Evolutionary conservation across 2,888 invertebrate genomes (phyloP).

Genomic region (Oscheius sp.): DNA sequence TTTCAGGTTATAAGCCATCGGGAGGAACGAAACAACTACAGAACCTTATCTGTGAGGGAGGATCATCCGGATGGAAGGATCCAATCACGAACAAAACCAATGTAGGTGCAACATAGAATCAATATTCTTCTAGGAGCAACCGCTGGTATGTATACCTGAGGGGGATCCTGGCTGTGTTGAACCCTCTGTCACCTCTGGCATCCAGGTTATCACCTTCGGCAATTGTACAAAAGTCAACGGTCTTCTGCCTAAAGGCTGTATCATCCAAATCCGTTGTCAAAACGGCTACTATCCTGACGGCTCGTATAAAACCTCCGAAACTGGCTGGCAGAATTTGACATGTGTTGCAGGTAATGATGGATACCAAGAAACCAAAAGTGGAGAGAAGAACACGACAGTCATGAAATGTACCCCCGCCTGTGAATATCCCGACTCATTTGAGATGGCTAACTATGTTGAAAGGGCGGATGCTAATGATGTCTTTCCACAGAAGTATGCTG

Average conservation of each 20-base stretch:
- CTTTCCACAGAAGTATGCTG: conserved; percentile 13
- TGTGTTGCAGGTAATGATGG: conserved; percentile 30
- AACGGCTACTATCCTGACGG: conserved; percentile 25
- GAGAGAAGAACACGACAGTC: neutral
- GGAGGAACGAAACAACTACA: neutral
- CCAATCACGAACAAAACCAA: neutral
- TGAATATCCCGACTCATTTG: neutral
- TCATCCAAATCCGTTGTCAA: conserved; percentile 8
- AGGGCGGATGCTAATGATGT: neutral
- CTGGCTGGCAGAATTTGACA: conserved; percentile 15
- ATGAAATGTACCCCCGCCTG: conserved; percentile 26
- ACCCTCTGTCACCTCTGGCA: neutral
- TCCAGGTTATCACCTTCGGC: neutral
- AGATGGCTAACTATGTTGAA: neutral
- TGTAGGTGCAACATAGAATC: neutral
- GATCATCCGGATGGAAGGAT: conserved; percentile 12
- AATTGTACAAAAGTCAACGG: conserved; percentile 19
- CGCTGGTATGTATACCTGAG: neutral
- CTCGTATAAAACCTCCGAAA: neutral
- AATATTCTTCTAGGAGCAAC: neutral
- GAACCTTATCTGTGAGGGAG: conserved; percentile 13
- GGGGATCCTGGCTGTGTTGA: conserved; percentile 10
- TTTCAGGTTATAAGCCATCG: neutral
- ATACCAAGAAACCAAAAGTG: neutral
- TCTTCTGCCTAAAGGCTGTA: conserved; percentile 13